Percentiles rank a stretch among this genome's conserved stretches.
phyloP scores from a whole-genome alignment of 2,113 vertebrate genomes.

The Trachemys scripta region DNA sequence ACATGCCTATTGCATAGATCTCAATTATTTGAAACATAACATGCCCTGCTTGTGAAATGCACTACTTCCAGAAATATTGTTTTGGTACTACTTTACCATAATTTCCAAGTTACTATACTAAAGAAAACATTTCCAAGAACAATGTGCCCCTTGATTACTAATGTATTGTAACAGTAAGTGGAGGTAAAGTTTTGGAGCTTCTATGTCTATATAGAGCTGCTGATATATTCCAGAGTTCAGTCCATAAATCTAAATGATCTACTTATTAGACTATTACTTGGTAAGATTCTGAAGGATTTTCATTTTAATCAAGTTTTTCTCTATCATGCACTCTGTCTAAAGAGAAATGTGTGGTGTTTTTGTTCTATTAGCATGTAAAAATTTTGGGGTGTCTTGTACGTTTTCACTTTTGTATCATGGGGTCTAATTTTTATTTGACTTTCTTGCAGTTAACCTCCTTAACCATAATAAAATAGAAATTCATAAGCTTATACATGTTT shows the following conservation, averaged over 20 bases:
- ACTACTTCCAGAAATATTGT: background rate
- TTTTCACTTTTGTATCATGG: background rate
- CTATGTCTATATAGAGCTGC: background rate
- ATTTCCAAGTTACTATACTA: background rate
- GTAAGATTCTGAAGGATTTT: background rate
- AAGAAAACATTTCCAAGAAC: background rate
- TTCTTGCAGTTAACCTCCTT: background rate
- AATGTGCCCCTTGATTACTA: background rate
- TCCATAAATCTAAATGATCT: background rate
- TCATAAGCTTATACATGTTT: background rate
- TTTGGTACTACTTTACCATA: background rate
- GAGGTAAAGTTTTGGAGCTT: background rate
- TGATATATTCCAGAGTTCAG: background rate
- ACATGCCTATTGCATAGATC: background rate
- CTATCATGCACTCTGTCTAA: background rate
- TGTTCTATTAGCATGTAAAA: background rate
- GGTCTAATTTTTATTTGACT: background rate
- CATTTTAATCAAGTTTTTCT: background rate
- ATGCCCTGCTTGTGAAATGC: background rate
- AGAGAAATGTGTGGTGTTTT: background rate
- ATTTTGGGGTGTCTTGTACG: background rate
- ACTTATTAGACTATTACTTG: background rate
- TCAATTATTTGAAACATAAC: background rate
- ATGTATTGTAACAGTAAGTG: background rate
- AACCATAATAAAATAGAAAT: background rate